Base-by-base conservation (phyloP, 2,113 vertebrate species). In the Pedetes capensis region DNA sequence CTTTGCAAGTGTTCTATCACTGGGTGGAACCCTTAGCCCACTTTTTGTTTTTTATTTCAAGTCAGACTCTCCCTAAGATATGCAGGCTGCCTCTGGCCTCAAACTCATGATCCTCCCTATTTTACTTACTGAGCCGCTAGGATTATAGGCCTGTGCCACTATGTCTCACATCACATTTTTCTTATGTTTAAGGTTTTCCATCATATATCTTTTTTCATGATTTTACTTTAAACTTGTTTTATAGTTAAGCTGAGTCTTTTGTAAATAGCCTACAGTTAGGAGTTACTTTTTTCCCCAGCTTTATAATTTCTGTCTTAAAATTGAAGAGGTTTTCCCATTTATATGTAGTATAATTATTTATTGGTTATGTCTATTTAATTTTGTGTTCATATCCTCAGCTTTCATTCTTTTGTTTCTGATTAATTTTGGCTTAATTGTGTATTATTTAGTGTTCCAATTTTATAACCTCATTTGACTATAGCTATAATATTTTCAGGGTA, bases 161-260 rank as follows among this genome's bases (percentile, higher is more conserved):
- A 68, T 27, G 12, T 37, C 63, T n/a, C n/a, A n/a, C 64, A 37
- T 39, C 47, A 10, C 2, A 72, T 71, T 87, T 87, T 39, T 92
- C 16, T 74, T 87, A 87, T 61, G 7, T 42, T 87, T 95, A 51
- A 20, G 14, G 1, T 93, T 92, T 74, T 87, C 0, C 27, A 79
- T 80, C 18, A 27, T 39, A 27, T 83, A 84, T 66, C 6, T 29
- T 49, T 84, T 75, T 49, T 57, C 8, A 68, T 84, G 29, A 63
- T 94, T 83, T 87, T 64, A 83, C 3, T 72, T 90, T 64, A 3
- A 79, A 37, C 0, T 14, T 83, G 2, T 59, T 81, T 71, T 91
- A 69, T 82, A 93, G 22, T 86, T 91, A 89, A 96, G 59, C 4
- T 75, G 8, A 44, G 68, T 88, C 29, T 66, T 95, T 51, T 44